Evolutionary conservation across 2,797 vertebrate genomes (phyloP).

Genomic region (Mus minutoides): DNA sequence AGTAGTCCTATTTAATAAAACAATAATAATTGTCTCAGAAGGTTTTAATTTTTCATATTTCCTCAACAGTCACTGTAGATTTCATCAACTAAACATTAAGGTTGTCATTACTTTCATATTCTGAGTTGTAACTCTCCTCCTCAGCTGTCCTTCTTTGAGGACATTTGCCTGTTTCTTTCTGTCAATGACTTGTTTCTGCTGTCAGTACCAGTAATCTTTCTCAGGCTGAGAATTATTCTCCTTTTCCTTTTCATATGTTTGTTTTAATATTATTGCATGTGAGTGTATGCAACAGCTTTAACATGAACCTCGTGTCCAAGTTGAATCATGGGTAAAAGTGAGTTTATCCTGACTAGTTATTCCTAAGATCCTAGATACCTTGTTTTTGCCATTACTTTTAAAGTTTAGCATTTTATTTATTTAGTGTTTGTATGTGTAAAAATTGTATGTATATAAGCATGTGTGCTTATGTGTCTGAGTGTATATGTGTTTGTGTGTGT

Average conservation of each 20-base stretch:
- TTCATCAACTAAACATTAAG: neutral
- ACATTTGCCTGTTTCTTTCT: neutral
- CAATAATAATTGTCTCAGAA: neutral
- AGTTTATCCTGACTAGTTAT: neutral
- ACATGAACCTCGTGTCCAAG: neutral
- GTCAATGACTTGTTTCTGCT: neutral
- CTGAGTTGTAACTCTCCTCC: neutral
- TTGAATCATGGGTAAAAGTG: neutral
- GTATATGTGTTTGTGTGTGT: neutral
- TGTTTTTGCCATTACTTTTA: neutral
- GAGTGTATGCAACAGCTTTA: neutral
- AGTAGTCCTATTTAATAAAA: neutral
- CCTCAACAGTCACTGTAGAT: neutral
- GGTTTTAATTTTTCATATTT: neutral
- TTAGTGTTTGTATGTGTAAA: neutral
- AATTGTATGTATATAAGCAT: neutral
- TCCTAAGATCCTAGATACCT: neutral
- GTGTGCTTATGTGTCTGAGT: neutral
- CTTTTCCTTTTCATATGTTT: neutral
- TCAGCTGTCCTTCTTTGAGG: neutral
- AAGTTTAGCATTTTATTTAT: neutral
- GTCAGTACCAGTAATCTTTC: neutral
- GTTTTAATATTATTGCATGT: neutral
- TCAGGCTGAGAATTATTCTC: neutral
- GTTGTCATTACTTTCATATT: neutral